Evolutionary conservation across 1,140 invertebrate species (phyloP).

Genomic region (Aradophagus sp.): DNA sequence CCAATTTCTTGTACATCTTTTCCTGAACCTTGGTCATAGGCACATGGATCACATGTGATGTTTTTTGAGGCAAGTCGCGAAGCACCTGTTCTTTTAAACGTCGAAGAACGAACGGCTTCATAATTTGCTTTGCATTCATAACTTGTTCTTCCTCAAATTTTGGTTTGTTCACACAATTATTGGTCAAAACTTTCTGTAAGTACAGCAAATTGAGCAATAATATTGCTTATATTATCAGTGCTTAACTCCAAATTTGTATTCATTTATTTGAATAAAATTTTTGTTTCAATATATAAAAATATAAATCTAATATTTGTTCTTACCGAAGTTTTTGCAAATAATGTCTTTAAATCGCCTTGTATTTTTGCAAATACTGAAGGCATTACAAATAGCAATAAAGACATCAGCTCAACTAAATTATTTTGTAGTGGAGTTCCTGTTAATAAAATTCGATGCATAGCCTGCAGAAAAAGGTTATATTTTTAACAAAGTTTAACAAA

Average conservation of each 20-base stretch:
- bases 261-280: no score
- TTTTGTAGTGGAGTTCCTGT: conserved; percentile 97
- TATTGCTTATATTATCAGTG: no score
- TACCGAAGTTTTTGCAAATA: conserved; percentile 86
- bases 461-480: conserved; percentile 74
- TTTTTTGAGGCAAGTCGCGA: conserved; percentile 86
- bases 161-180: conserved; percentile 76
- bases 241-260: no score
- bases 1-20: conserved; percentile 83
- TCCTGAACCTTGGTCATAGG: conserved; percentile 83
- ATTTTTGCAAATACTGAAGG: conserved; percentile 93
- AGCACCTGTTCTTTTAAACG: conserved; percentile 92
- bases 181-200: conserved; percentile 68
- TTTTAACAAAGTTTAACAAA: no score
- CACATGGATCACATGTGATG: conserved; percentile 80
- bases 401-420: conserved; percentile 96
- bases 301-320: conserved; percentile 61
- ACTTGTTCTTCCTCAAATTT: conserved; percentile 91
- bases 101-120: conserved; percentile 96
- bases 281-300: no score
- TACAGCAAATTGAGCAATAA: conserved; percentile 33
- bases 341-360: conserved; percentile 88
- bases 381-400: conserved; percentile 96
- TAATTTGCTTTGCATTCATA: conserved; percentile 93
- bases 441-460: conserved; percentile 86